Evolutionary conservation across 2,797 vertebrate genomes (phyloP), one percentile per base, ranked within the genome.

Genomic region (Fundulus diaphanus): DNA sequence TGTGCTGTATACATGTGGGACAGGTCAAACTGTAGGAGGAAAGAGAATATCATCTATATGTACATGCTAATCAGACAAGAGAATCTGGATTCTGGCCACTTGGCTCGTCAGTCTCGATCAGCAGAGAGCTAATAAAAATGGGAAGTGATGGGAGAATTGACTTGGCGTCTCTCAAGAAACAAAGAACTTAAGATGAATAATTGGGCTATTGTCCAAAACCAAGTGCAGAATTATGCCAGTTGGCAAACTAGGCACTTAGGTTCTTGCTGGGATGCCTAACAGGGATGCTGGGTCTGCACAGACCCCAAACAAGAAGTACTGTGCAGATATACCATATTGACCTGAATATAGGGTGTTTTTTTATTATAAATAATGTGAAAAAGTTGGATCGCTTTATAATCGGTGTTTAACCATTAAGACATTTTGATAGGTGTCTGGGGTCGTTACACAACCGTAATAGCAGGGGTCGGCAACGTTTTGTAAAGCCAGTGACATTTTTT

Each of bases 171-270:
- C 70, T 73, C 65, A 86, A 80, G 89, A 89, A 89, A 87, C 74
- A 89, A 86, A 82, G 80, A 89, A 76, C 44, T 69, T 84, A 84
- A 87, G 83, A 90, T 73, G 77, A 80, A 88, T 84, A 86, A 88
- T 88, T 90, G 84, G 88, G 87, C 83, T 80, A 51, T 31, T 2
- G 78, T 90, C 85, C 88, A 90, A 85, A 74, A 66, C 78, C 77
- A 74, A 76, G 78, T 84, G 81, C 76, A 74, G 78, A 77, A 85
- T 85, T 73, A 85, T 90, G 90, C 84, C 86, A 92, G 89, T 89
- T 92, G 91, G 88, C 87, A 90, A 82, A 83, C 35, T 59, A 74
- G 69, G 59, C 78, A 83, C 80, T 87, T 85, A 76, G 74, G 59
- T 66, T 85, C 85, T 80, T 88, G 85, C 88, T 88, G 85, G 73